Conservation (phyloP, 1,140 invertebrate genomes). For the Brachionus rubens region DNA sequence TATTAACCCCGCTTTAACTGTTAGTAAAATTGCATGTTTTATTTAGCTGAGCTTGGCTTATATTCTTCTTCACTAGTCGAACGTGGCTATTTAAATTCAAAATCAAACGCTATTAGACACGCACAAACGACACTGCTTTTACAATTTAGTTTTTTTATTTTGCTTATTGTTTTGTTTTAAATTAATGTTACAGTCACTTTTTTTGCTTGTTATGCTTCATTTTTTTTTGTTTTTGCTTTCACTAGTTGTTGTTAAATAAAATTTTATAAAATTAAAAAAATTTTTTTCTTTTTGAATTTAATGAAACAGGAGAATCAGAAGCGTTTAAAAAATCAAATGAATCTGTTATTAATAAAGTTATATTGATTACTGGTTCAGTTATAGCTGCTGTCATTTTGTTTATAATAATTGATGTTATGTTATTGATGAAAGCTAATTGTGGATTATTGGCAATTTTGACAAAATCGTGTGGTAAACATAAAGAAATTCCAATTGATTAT, state of each 20-base stretch:
- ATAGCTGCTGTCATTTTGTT: conserved; percentile 33
- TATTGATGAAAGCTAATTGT: conserved; percentile 25
- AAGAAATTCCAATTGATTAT: conserved; percentile 16
- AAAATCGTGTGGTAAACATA: conserved; percentile 23
- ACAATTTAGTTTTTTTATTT: too few relatives aligned
- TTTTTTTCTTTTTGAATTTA: neutral
- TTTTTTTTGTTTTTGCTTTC: neutral
- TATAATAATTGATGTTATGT: conserved; percentile 26
- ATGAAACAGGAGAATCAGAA: conserved; percentile 6
- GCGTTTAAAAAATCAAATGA: conserved; percentile 24
- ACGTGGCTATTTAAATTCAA: too few relatives aligned
- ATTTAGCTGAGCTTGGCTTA: conserved; percentile 9
- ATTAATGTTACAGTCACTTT: too few relatives aligned
- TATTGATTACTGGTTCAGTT: conserved; percentile 5
- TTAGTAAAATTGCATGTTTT: conserved; percentile 17
- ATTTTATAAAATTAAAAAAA: neutral
- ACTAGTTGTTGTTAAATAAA: neutral
- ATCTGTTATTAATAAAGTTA: conserved; percentile 16
- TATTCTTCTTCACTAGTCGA: too few relatives aligned
- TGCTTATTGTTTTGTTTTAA: too few relatives aligned
- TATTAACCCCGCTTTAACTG: neutral
- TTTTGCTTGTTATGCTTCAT: too few relatives aligned
- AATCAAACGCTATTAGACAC: too few relatives aligned
- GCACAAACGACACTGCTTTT: too few relatives aligned
- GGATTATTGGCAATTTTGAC: conserved; percentile 28